These are phyloP conservation scores for Prionailurus viverrinus DNA, from an alignment of 2,113 vertebrate genomes.

Conservation along the genomic window DNA sequence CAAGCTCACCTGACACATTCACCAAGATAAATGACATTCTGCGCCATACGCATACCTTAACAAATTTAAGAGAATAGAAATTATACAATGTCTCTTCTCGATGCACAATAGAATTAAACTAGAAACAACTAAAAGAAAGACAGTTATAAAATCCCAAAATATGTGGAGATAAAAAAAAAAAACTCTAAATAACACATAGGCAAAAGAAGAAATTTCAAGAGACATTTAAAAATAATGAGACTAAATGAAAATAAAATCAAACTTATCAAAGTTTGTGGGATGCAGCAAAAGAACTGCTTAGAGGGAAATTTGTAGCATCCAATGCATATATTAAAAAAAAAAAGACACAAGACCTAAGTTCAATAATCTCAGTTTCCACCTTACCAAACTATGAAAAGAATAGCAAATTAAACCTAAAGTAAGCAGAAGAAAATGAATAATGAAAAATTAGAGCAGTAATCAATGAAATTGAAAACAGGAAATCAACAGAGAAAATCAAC, in stretches of 20 bases:
- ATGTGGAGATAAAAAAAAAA: neutral
- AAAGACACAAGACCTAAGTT: neutral
- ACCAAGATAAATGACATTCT: constrained; percentile 12
- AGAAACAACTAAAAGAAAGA: neutral
- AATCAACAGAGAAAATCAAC: neutral
- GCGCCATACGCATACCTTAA: neutral
- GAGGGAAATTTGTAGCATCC: neutral
- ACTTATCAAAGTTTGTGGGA: neutral
- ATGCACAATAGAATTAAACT: neutral
- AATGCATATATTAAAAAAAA: neutral
- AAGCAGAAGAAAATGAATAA: neutral
- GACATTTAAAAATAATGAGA: neutral
- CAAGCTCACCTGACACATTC: neutral
- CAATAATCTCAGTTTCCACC: neutral
- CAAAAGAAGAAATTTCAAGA: neutral
- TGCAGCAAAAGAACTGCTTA: neutral
- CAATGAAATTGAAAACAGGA: neutral
- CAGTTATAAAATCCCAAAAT: neutral
- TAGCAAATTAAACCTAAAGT: neutral
- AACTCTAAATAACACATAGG: neutral
- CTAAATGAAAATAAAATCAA: neutral
- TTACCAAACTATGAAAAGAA: neutral
- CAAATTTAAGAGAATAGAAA: neutral
- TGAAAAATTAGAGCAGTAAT: neutral
- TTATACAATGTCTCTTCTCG: neutral